phyloP scores from a whole-genome alignment of 1,140 invertebrate genomes.

The Plutomurus gul region DNA sequence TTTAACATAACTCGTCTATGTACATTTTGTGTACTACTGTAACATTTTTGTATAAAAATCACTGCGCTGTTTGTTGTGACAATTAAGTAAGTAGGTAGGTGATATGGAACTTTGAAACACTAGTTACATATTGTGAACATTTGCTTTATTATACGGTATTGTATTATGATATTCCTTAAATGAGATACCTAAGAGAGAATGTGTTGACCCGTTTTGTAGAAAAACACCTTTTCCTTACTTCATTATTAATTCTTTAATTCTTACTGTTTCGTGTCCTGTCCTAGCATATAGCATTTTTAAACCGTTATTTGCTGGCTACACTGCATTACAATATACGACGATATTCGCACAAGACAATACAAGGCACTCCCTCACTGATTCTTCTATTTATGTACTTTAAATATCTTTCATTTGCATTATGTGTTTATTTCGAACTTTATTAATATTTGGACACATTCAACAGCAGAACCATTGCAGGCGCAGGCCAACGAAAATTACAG shows the following conservation, averaged over 20 bases:
- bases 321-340: too few relatives aligned
- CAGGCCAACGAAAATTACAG: too few relatives aligned
- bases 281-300: too few relatives aligned
- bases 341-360: neutral
- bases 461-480: too few relatives aligned
- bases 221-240: neutral
- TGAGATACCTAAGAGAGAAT: slow-evolving; percentile 19
- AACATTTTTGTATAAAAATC: too few relatives aligned
- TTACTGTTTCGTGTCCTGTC: neutral
- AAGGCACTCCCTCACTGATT: slow-evolving; percentile 19
- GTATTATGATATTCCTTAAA: neutral
- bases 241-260: neutral
- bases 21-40: too few relatives aligned
- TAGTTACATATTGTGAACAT: slow-evolving; percentile 14
- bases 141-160: neutral
- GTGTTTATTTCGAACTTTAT: too few relatives aligned
- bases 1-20: too few relatives aligned
- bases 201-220: slow-evolving; percentile 18
- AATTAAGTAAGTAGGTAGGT: neutral
- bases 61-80: neutral
- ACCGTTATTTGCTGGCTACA: too few relatives aligned
- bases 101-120: slow-evolving; percentile 27
- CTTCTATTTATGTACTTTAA: too few relatives aligned
- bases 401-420: too few relatives aligned
- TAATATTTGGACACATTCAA: too few relatives aligned